phyloP scores from a whole-genome alignment of 2,888 invertebrate species.

The Patella pellucida region DNA sequence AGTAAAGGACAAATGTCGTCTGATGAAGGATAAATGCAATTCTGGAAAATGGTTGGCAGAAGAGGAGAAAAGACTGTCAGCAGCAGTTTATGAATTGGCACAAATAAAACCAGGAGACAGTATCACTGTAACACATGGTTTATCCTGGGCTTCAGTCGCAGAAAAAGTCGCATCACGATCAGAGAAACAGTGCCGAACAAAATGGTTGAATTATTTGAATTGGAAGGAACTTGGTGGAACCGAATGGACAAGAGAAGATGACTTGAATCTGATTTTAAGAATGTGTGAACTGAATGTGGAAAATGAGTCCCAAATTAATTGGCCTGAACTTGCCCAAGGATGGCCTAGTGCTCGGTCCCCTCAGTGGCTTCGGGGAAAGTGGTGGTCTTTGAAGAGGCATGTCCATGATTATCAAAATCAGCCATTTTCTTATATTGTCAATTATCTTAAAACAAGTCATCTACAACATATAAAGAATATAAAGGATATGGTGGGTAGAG shows the following conservation, averaged over 20 bases:
- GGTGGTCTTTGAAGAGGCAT: slow-evolving; percentile 73
- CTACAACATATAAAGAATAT: background rate
- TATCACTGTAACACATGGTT: slow-evolving; percentile 64
- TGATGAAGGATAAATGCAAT: slow-evolving; percentile 73
- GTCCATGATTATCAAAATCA: slow-evolving; percentile 67
- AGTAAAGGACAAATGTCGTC: slow-evolving; percentile 73
- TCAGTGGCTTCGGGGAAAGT: slow-evolving; percentile 73
- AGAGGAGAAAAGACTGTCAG: slow-evolving; percentile 70
- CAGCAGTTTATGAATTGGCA: slow-evolving; percentile 71
- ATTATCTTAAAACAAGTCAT: slow-evolving; percentile 3
- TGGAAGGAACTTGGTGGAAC: slow-evolving; percentile 73
- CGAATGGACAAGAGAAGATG: slow-evolving; percentile 72
- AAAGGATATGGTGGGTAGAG: slow-evolving; percentile 6
- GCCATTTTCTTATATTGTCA: slow-evolving; percentile 61
- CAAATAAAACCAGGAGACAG: slow-evolving; percentile 69
- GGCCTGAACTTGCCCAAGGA: slow-evolving; percentile 69
- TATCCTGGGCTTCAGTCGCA: slow-evolving; percentile 72
- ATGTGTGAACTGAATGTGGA: slow-evolving; percentile 62
- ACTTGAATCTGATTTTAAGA: slow-evolving; percentile 70
- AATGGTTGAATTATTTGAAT: slow-evolving; percentile 73
- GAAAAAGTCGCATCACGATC: slow-evolving; percentile 71
- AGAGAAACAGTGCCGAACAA: slow-evolving; percentile 74
- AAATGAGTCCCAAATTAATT: slow-evolving; percentile 72
- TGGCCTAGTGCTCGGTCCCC: slow-evolving; percentile 73
- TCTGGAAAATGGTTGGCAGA: slow-evolving; percentile 73